Evolutionary conservation across 2,113 vertebrate genomes (phyloP), one percentile per base, ranked within the genome.

Genomic region (Strix aluco): DNA sequence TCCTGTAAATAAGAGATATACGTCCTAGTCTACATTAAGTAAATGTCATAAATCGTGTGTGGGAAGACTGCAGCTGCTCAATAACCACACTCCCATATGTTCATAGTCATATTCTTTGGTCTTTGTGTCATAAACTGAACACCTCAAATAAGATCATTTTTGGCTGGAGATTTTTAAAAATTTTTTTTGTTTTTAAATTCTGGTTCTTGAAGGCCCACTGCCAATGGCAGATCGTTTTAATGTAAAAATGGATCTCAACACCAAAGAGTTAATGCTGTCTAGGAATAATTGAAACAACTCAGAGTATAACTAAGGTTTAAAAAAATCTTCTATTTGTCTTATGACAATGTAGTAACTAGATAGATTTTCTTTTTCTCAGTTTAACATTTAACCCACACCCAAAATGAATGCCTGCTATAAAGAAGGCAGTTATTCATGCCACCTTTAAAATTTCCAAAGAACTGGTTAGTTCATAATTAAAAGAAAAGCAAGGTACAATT

Each of bases 401-500:
- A 40, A 90, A 83, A 93, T 15, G 10, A 86, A 94, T 62, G 57
- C 65, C 72, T 66, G 47, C 61, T 84, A 65, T 27, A 85, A 40
- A 92, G 92, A 71, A 36, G 72, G 80, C 74, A 95, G 57, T 73
- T 94, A 79, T 25, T 91, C 49, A 62, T 74, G 42, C 38, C 52
- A 93, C 47, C 58, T 30, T 55, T 74, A 93, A 38, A 88, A 90
- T 91, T 96, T 92, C 93, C 15, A 22, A 94, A 97, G 87, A 79
- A 93, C n/a, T 94, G 65, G 29, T 84, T 94, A 81, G 63, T 90
- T 74, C 38, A 11, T 86, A 96, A 94, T 92, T 86, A 91, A 90
- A 94, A 96, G 78, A 92, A 96, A 94, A 90, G 74, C 67, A 81
- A 92, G 15, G 25, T 69, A 95, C n/a, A 97, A 59, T 22, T 95